Conservation (phyloP, 2,113 vertebrate species). For the Martes martes region DNA sequence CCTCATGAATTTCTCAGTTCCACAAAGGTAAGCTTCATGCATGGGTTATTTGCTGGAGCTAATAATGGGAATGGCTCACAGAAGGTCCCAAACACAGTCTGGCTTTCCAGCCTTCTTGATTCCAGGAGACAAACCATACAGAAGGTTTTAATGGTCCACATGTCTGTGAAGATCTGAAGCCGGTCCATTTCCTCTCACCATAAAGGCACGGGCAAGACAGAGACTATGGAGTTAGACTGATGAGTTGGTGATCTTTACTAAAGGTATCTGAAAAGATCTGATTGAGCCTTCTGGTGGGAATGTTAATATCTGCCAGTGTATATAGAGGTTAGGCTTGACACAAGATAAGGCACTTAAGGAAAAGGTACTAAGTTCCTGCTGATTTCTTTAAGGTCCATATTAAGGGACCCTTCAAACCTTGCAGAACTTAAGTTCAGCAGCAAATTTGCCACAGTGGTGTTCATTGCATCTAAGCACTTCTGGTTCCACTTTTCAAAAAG, state of each 20-base stretch:
- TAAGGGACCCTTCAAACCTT: constrained; percentile 95
- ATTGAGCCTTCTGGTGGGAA: constrained; percentile 92
- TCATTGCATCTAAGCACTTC: constrained; percentile 96
- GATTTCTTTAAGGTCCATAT: constrained; percentile 98
- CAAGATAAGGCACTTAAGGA: constrained; percentile 93
- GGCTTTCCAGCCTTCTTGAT: constrained; percentile 98
- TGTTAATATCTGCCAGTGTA: constrained; percentile 89
- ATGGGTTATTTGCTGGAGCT: constrained; percentile 94
- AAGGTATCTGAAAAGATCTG: constrained; percentile 98
- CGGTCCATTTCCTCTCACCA: constrained; percentile 93
- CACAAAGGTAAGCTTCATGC: constrained; percentile 89
- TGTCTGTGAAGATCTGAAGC: constrained; percentile 96
- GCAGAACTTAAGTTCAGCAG: constrained; percentile 94
- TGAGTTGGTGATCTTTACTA: constrained; percentile 94
- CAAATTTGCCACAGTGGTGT: constrained; percentile 95
- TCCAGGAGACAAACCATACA: constrained; percentile 94
- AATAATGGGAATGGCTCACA: constrained; percentile 90
- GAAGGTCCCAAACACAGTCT: constrained; percentile 94
- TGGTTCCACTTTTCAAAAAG: constrained; percentile 75
- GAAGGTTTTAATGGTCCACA: constrained; percentile 92
- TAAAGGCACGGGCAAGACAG: constrained; percentile 94
- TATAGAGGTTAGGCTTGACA: constrained; percentile 96
- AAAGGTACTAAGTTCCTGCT: constrained; percentile 97
- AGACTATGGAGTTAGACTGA: constrained; percentile 90
- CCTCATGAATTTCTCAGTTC: constrained; percentile 88